Conservation (phyloP, 2,113 vertebrate genomes). For the Jaculus jaculus region DNA sequence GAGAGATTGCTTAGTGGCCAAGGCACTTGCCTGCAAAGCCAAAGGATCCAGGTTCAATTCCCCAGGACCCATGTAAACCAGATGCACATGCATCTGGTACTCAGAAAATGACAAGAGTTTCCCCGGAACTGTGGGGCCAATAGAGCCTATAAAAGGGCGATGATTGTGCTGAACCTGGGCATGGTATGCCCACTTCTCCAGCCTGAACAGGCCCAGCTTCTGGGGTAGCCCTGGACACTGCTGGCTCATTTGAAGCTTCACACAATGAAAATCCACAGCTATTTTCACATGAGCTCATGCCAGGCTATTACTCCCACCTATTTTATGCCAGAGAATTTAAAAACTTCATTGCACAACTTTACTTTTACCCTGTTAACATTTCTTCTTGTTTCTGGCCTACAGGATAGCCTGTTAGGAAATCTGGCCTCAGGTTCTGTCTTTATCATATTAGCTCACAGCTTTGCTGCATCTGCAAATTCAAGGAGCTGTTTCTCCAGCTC, state of each 20-base stretch:
- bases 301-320: slow-evolving; percentile 17
- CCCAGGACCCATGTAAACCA: no score
- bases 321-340: slow-evolving; percentile 28
- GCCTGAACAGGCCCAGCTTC: background rate
- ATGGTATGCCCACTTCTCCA: background rate
- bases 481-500: slow-evolving; percentile 3
- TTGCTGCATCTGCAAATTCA: slow-evolving; percentile 19
- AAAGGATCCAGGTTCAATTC: no score
- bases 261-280: slow-evolving; percentile 12
- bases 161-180: background rate
- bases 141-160: background rate
- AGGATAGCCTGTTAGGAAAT: background rate
- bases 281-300: slow-evolving; percentile 39
- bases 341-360: slow-evolving; percentile 46
- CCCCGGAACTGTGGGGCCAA: background rate
- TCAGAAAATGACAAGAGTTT: background rate
- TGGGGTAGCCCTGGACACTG: background rate
- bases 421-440: slow-evolving; percentile 24
- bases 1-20: no score
- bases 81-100: no score
- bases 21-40: no score
- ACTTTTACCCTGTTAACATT: slow-evolving; percentile 31
- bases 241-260: background rate
- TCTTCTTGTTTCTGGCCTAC: slow-evolving; percentile 38
- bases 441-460: background rate